These are phyloP conservation scores for Melanchra persicariae DNA, from an alignment of 2,888 invertebrate species.

Conservation along the genomic window DNA sequence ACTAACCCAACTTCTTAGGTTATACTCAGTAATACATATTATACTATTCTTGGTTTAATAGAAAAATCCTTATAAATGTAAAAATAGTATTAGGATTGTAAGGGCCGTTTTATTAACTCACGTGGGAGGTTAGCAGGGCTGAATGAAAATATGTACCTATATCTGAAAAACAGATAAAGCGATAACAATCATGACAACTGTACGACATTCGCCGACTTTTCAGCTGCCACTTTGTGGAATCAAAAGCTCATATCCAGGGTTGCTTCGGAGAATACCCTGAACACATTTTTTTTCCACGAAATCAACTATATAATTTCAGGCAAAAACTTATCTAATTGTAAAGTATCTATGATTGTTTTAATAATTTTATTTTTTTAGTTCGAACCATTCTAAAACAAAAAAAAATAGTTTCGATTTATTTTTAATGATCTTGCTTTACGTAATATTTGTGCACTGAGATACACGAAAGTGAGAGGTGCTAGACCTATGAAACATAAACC, in stretches of 20 bases:
- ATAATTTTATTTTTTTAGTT: no score
- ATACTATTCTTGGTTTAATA: constrained; percentile 10
- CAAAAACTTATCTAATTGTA: no score
- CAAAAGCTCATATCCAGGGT: not conserved
- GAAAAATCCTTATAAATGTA: not conserved
- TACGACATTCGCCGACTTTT: not conserved
- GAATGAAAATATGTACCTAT: not conserved
- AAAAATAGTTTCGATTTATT: no score
- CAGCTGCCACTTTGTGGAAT: not conserved
- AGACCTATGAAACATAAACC: no score
- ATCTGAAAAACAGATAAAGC: not conserved
- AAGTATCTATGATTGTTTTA: no score
- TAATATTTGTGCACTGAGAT: no score
- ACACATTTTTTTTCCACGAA: no score
- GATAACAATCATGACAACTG: not conserved
- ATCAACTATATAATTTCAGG: no score
- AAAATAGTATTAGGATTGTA: not conserved
- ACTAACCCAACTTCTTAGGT: constrained; percentile 13
- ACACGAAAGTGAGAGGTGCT: not conserved
- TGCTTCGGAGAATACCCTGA: not conserved
- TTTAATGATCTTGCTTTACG: no score
- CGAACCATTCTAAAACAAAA: no score
- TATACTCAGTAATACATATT: constrained; percentile 7
- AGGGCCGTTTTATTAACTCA: not conserved
- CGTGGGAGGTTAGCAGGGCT: not conserved